Conservation (phyloP, 2,888 invertebrate genomes). For the Macaria liturata region DNA sequence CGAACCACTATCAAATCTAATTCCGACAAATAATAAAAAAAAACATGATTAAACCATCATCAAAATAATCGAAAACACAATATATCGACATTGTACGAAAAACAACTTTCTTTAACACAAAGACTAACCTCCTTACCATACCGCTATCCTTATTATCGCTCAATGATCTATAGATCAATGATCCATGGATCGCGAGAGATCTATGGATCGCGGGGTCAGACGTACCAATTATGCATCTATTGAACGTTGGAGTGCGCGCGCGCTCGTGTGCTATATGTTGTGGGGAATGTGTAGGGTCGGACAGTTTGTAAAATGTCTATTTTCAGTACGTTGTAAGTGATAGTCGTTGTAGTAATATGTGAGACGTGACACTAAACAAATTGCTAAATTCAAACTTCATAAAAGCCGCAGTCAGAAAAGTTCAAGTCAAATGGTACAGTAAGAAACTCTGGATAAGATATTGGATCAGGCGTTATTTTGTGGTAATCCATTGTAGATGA, state of each 20-base stretch:
- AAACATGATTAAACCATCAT: constrained; percentile 14
- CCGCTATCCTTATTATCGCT: constrained; percentile 49
- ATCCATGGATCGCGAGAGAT: constrained; percentile 62
- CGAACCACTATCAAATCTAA: too few relatives aligned
- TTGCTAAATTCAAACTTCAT: too few relatives aligned
- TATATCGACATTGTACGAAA: constrained; percentile 13
- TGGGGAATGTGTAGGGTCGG: constrained; percentile 16
- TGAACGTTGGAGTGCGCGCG: constrained; percentile 38
- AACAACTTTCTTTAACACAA: constrained; percentile 22
- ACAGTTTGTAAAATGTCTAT: constrained; percentile 7
- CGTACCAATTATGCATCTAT: constrained; percentile 53
- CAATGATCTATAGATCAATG: constrained; percentile 70
- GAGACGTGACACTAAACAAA: too few relatives aligned
- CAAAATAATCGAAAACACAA: constrained; percentile 17
- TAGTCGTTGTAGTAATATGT: too few relatives aligned
- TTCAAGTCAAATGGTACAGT: too few relatives aligned
- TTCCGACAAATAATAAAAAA: background rate
- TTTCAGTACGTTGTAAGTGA: background rate
- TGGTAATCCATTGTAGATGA: too few relatives aligned
- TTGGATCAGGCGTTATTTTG: too few relatives aligned
- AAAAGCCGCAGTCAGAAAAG: too few relatives aligned
- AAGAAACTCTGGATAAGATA: too few relatives aligned
- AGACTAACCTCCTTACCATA: constrained; percentile 24
- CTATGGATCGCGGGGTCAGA: constrained; percentile 43
- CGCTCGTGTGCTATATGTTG: constrained; percentile 38